Evolutionary conservation across 92 coral and sea anemone species (phyloP), one percentile per base, ranked within the genome.

Genomic region (Nematostella vectensis): DNA sequence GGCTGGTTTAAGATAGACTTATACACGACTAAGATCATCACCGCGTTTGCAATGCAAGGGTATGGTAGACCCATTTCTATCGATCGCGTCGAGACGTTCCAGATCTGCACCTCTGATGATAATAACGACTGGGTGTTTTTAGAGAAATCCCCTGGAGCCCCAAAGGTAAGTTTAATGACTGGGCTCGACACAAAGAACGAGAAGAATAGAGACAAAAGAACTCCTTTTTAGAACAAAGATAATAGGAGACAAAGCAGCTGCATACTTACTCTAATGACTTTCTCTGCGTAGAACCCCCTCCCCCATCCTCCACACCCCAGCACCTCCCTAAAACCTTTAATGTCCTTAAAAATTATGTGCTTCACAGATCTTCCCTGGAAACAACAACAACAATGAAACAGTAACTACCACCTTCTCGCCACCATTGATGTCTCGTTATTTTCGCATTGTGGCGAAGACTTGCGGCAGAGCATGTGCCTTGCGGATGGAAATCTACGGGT

Each of bases 41-140:
- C 53, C 53, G 53, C 19, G 6, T 4, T 47, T n/a, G 53, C 53
- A 15, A 47, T 21, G 18, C 53, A 47, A 20, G 53, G 53, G 17
- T 47, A 47, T 47, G 53, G 53, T 21, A 6, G 17, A 4, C 9
- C 18, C 17, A 47, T 6, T 20, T 4, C 9, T 8, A 21, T 6
- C 6, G 53, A 8, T 6, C 17, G 18, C 19, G 18, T 17, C 19
- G 17, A 21, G 19, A 4, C 53, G 6, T 47, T 15, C 18, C 53
- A 47, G 18, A 47, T 47, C 53, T 47, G 11, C 18, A 4, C 6
- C 19, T 6, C 53, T 6, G 4, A 4, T 6, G 18, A 6, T 17
- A 21, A 21, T 20, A 47, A 8, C 18, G 4, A 8, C 19, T 47
- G 53, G 53, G 8, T 20, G 17, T 33, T 33, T 33, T 6, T 15